Evolutionary conservation across 2,888 invertebrate species (phyloP).

Genomic region (Rhorus exstirpatorius): DNA sequence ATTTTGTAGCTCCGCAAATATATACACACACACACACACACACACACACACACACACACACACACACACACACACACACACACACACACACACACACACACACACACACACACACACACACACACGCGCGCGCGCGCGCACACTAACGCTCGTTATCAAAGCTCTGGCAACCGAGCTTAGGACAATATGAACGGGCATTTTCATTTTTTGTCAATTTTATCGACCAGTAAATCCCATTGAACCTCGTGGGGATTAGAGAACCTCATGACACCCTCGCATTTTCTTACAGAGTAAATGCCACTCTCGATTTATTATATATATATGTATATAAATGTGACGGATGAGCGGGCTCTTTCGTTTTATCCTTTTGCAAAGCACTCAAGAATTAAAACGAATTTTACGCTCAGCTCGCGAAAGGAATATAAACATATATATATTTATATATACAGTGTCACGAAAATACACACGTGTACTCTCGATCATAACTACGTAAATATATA

Average conservation of each 20-base stretch:
- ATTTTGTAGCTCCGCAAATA: neutral
- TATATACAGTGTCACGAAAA: constrained; percentile 3
- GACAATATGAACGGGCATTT: constrained; percentile 27
- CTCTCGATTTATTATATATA: constrained; percentile 32
- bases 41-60: no score
- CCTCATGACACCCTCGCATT: constrained; percentile 44
- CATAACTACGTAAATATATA: neutral
- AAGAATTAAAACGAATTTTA: constrained; percentile 50
- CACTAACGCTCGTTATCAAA: no score
- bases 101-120: no score
- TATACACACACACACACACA: no score
- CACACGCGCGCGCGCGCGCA: no score
- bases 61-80: no score
- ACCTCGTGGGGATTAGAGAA: constrained; percentile 27
- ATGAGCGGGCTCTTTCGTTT: constrained; percentile 29
- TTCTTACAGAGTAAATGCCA: no score
- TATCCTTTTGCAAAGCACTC: constrained; percentile 44
- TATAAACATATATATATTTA: neutral
- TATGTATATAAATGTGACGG: constrained; percentile 46
- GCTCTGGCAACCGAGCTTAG: neutral
- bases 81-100: no score
- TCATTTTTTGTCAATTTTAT: constrained; percentile 48
- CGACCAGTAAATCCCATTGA: constrained; percentile 58
- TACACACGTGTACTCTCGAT: neutral
- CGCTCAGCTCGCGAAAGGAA: neutral